These are phyloP conservation scores for Drosophila navojoa DNA, from an alignment of 1,140 invertebrate species.

Conservation along the genomic window DNA sequence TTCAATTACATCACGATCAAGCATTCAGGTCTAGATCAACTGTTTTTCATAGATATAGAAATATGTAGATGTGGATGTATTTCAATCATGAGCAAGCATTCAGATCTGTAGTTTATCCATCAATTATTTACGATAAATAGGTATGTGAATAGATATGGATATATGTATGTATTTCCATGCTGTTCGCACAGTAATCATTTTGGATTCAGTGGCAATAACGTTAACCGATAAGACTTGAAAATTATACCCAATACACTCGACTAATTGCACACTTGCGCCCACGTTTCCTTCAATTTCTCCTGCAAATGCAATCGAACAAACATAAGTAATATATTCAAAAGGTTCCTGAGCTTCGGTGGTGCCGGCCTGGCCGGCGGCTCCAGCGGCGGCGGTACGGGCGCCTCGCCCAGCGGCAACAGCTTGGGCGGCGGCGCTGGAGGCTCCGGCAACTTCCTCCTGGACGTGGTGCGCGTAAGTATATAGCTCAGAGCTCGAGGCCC, in stretches of 20 bases:
- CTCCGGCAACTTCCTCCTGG: constrained; percentile 94
- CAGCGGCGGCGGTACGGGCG: constrained; percentile 73
- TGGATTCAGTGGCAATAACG: constrained; percentile 1
- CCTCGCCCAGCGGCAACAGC: constrained; percentile 72
- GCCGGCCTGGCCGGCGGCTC: constrained; percentile 85
- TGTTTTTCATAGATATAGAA: too few species aligned
- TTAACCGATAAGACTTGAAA: constrained; percentile 23
- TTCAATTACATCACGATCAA: too few species aligned
- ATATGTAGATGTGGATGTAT: too few species aligned
- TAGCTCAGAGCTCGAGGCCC: too few species aligned
- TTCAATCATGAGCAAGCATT: too few species aligned
- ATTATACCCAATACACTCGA: constrained; percentile 24
- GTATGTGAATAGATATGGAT: too few species aligned
- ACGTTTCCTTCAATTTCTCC: constrained; percentile 11
- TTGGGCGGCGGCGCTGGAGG: constrained; percentile 87
- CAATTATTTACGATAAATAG: too few species aligned
- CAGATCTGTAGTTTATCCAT: too few species aligned
- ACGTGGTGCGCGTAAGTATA: constrained; percentile 91
- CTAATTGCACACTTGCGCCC: constrained; percentile 28
- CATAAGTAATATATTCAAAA: constrained; percentile 83
- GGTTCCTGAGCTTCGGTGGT: constrained; percentile 89
- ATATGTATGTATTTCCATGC: background rate
- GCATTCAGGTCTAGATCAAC: too few species aligned
- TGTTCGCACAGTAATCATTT: background rate
- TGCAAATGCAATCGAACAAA: constrained; percentile 40